phyloP scores from a whole-genome alignment of 2,888 invertebrate species.

The Mongoloraphidia duomilia region DNA sequence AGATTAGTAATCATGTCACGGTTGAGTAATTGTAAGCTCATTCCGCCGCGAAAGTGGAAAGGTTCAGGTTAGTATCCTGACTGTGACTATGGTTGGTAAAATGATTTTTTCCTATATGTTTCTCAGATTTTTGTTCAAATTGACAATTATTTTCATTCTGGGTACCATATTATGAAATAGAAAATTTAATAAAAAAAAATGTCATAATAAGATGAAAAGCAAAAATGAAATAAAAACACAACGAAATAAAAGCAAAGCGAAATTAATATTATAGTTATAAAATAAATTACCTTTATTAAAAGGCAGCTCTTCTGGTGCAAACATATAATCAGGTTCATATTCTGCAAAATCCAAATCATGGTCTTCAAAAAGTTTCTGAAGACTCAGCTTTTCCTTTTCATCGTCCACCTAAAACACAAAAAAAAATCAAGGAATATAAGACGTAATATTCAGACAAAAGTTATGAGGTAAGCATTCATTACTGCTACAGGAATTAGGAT shows the following conservation, averaged over 20 bases:
- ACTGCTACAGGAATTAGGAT: no score
- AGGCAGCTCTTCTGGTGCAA: slow-evolving; percentile 2
- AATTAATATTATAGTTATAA: no score
- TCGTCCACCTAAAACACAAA: neutral
- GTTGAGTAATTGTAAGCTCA: no score
- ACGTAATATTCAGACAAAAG: no score
- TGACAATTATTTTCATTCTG: neutral
- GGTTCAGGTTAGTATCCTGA: no score
- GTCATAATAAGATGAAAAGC: neutral
- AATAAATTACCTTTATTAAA: neutral
- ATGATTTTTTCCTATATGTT: no score
- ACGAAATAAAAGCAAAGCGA: neutral
- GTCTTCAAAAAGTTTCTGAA: neutral
- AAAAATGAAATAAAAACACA: neutral
- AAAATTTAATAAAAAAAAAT: neutral
- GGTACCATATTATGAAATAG: neutral
- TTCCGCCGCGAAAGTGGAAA: no score
- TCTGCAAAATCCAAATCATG: neutral
- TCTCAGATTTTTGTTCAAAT: neutral
- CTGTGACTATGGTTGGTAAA: no score
- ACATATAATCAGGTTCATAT: slow-evolving; percentile 3
- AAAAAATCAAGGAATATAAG: neutral
- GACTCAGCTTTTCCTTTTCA: slow-evolving; percentile 1
- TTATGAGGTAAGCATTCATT: no score
- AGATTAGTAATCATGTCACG: no score